Evolutionary conservation across 2,113 vertebrate species (phyloP).

Genomic region (Mixornis gularis): DNA sequence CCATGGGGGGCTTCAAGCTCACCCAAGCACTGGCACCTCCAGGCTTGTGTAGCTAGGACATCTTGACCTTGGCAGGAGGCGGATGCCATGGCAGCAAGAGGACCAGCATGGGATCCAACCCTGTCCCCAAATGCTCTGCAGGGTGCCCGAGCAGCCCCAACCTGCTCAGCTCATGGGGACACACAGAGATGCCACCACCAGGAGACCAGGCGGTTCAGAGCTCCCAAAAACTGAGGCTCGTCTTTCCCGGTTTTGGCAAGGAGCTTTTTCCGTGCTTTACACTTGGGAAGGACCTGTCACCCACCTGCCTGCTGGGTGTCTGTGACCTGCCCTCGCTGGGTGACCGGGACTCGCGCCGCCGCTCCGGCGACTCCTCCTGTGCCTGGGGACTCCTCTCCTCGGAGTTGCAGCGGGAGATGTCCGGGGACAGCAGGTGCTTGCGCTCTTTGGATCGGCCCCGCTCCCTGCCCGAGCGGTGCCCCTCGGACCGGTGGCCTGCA

Average conservation of each 20-base stretch:
- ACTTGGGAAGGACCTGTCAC: neutral
- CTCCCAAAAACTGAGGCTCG: rapidly evolving
- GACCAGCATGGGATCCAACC: neutral
- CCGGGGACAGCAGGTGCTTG: conserved; percentile 91
- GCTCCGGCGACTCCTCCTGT: conserved; percentile 78
- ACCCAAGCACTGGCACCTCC: neutral
- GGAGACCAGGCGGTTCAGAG: rapidly evolving
- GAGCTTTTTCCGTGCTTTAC: neutral
- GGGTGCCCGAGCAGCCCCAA: rapidly evolving
- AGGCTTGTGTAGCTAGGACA: neutral
- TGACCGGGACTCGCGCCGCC: conserved; percentile 78
- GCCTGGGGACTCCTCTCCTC: conserved; percentile 85
- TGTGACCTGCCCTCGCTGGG: conserved; percentile 82
- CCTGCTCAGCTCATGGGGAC: neutral
- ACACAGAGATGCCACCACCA: rapidly evolving
- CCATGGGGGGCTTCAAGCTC: neutral
- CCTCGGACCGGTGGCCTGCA: conserved; percentile 81
- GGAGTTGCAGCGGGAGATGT: conserved; percentile 92
- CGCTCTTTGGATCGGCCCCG: conserved; percentile 93
- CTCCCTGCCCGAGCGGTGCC: conserved; percentile 83
- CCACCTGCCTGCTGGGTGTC: conserved; percentile 76
- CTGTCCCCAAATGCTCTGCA: neutral
- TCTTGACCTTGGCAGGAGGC: neutral
- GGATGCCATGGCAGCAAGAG: neutral
- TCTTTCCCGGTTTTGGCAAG: rapidly evolving